Evolutionary conservation across 1,140 invertebrate genomes (phyloP).

Genomic region (Trachymyrmex septentrionalis): DNA sequence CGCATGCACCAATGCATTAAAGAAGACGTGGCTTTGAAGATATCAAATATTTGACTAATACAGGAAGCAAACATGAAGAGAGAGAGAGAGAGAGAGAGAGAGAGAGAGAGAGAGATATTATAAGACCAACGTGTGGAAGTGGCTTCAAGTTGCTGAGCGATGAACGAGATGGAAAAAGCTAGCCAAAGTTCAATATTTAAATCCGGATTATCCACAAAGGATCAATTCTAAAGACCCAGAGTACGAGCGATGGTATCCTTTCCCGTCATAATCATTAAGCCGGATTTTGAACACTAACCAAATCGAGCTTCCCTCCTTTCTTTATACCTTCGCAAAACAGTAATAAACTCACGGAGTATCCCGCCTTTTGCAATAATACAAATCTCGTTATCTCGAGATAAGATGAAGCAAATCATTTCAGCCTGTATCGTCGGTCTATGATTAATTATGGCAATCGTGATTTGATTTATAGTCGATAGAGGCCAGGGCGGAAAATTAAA

Average conservation of each 20-base stretch:
- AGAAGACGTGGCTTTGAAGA: not conserved
- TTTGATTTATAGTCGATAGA: not conserved
- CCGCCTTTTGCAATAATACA: not conserved
- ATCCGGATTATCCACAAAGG: slow-evolving; percentile 72
- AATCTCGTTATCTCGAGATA: not conserved
- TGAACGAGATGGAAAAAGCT: slow-evolving; percentile 39
- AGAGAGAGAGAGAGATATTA: slow-evolving; percentile 9
- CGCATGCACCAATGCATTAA: not conserved
- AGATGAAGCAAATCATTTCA: not conserved
- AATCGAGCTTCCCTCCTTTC: slow-evolving; percentile 7
- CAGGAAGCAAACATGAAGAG: slow-evolving; percentile 19
- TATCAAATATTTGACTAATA: slow-evolving; percentile 54
- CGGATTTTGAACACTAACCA: slow-evolving; percentile 41
- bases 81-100: not conserved
- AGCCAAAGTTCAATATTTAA: slow-evolving; percentile 75
- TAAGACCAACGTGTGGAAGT: not conserved
- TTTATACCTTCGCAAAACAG: not conserved
- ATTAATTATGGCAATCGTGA: not conserved
- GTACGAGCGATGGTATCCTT: slow-evolving; percentile 30
- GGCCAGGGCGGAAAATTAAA: not conserved
- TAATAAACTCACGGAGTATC: not conserved
- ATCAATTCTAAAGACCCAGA: slow-evolving; percentile 19
- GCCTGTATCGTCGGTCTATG: not conserved
- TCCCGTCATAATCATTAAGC: slow-evolving; percentile 41
- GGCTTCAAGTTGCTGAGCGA: slow-evolving; percentile 9